These are phyloP conservation scores for Synanthedon andrenaeformis DNA, from an alignment of 2,888 invertebrate species.

Conservation along the genomic window DNA sequence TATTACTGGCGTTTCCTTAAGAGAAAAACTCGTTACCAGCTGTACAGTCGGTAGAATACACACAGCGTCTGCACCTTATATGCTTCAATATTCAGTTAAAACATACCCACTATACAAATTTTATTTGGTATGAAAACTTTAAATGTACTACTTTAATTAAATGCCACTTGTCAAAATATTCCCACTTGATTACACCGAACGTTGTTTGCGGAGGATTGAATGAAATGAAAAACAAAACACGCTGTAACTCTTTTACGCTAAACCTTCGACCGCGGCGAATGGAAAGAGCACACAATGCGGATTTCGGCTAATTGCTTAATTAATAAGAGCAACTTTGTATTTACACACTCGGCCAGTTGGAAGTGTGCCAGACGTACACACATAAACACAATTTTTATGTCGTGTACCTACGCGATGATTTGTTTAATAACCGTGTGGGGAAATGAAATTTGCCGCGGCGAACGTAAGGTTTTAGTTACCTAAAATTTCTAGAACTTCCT, in stretches of 20 bases:
- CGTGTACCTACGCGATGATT: not conserved
- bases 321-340: constrained; percentile 50
- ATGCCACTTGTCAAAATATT: not conserved
- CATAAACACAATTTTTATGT: not conserved
- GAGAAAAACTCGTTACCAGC: too few species aligned
- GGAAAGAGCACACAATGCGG: constrained; percentile 49
- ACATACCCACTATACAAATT: not conserved
- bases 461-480: constrained; percentile 2
- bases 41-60: too few species aligned
- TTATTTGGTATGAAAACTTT: not conserved
- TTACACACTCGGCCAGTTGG: constrained; percentile 47
- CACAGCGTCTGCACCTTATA: too few species aligned
- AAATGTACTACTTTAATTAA: not conserved
- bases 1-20: too few species aligned
- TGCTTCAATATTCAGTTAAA: not conserved
- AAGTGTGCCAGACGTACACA: constrained; percentile 31
- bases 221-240: constrained; percentile 31
- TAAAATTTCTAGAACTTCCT: too few species aligned
- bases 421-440: constrained; percentile 4
- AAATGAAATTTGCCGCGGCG: constrained; percentile 3
- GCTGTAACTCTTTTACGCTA: constrained; percentile 30
- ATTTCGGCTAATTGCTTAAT: constrained; percentile 64
- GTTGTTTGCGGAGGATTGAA: constrained; percentile 27
- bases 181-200: constrained; percentile 26
- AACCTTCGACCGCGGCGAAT: constrained; percentile 41